Conservation (phyloP, 1,140 invertebrate genomes). For the Camponotus vicinus region DNA sequence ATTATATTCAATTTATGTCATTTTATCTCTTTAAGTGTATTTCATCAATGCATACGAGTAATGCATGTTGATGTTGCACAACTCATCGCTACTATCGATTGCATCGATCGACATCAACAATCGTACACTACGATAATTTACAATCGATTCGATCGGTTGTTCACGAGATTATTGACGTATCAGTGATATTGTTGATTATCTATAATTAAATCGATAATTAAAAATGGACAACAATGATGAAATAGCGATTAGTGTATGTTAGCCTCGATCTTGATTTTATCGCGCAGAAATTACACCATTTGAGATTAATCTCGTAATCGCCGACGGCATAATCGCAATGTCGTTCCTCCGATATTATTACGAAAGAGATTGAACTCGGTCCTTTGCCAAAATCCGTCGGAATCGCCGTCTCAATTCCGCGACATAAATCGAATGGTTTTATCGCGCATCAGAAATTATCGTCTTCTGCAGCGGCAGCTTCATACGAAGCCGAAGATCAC, state of each 20-base stretch:
- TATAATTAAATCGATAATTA: not conserved
- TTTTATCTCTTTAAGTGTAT: slow-evolving; percentile 4
- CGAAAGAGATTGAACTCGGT: not conserved
- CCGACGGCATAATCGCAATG: no score
- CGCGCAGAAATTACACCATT: not conserved
- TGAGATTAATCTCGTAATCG: not conserved
- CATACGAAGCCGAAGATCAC: slow-evolving; percentile 68
- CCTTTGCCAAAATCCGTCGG: slow-evolving; percentile 50
- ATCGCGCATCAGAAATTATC: slow-evolving; percentile 71
- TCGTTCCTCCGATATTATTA: slow-evolving; percentile 1
- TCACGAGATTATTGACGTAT: not conserved
- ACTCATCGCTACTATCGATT: not conserved
- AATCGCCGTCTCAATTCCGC: slow-evolving; percentile 42
- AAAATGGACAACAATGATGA: not conserved
- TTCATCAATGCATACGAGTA: not conserved
- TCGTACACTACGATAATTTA: slow-evolving; percentile 10
- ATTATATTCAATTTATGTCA: not conserved
- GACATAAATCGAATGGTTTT: slow-evolving; percentile 72
- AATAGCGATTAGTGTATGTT: not conserved
- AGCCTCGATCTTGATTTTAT: not conserved
- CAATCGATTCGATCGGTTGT: not conserved
- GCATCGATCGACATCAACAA: not conserved
- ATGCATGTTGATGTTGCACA: not conserved
- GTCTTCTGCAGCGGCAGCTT: slow-evolving; percentile 29
- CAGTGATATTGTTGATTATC: not conserved